Evolutionary conservation across 1,140 invertebrate species (phyloP).

Genomic region (Meloidogyne chitwoodi): DNA sequence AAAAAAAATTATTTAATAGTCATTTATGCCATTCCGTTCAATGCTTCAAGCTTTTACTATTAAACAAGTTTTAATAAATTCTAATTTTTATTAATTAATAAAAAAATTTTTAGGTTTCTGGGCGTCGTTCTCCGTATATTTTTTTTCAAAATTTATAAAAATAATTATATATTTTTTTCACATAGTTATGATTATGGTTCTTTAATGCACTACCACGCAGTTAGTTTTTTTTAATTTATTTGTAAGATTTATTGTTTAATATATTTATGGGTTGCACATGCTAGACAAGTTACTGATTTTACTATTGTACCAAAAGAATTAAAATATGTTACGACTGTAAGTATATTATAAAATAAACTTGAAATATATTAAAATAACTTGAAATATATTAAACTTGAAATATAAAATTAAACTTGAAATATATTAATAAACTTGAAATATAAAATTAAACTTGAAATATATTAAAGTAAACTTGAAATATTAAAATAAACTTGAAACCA

Average conservation of each 20-base stretch:
- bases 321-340: conserved; percentile 43
- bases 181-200: conserved; percentile 58
- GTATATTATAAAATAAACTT: background rate
- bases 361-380: conserved; percentile 24
- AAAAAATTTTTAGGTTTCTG: conserved; percentile 46
- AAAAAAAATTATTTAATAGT: conserved; percentile 8
- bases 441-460: background rate
- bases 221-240: conserved; percentile 31
- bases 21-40: conserved; percentile 59
- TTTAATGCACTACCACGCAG: conserved; percentile 61
- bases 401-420: too few relatives aligned
- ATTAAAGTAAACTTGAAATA: background rate
- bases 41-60: conserved; percentile 60
- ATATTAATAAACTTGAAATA: too few relatives aligned
- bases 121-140: conserved; percentile 42
- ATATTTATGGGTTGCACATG: conserved; percentile 9
- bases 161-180: background rate
- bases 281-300: conserved; percentile 50
- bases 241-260: background rate
- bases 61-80: conserved; percentile 41
- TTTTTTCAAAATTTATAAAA: background rate
- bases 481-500: background rate
- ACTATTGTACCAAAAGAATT: conserved; percentile 61
- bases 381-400: conserved; percentile 25
- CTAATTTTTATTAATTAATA: background rate